Percentiles rank a stretch among this genome's conserved stretches.
Conservation (phyloP, 2,113 vertebrate species). For the Bubo scandiacus region DNA sequence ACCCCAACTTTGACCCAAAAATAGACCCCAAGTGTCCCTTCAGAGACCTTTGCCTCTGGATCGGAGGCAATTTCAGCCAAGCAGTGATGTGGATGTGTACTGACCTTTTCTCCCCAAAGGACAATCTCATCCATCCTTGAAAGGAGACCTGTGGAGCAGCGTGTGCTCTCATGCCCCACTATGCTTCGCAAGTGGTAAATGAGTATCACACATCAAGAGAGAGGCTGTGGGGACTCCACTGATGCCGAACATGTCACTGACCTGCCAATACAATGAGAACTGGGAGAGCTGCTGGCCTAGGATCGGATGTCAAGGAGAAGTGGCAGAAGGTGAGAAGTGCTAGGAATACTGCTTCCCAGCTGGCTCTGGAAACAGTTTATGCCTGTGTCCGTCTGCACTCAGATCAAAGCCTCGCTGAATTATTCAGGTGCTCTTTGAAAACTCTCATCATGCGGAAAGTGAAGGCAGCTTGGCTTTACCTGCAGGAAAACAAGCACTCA, state of each 20-base stretch:
- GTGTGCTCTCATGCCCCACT: not conserved
- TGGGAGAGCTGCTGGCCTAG: slow-evolving; percentile 40
- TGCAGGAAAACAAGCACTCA: slow-evolving; percentile 44
- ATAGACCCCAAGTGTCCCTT: not conserved
- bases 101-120: not conserved
- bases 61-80: not conserved
- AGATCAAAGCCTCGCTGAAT: slow-evolving; percentile 81
- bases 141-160: not conserved
- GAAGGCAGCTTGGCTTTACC: slow-evolving; percentile 46
- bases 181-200: not conserved
- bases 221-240: not conserved
- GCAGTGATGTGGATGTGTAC: not conserved
- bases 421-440: slow-evolving; percentile 82
- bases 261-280: not conserved
- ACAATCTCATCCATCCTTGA: not conserved
- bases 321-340: slow-evolving; percentile 59
- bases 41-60: not conserved
- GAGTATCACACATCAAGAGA: not conserved
- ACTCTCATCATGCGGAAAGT: slow-evolving; percentile 31
- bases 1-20: not conserved
- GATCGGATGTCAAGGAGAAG: slow-evolving; percentile 49
- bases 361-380: slow-evolving; percentile 79
- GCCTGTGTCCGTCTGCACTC: slow-evolving; percentile 60
- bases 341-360: slow-evolving; percentile 77
- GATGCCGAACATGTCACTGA: not conserved